Percentiles rank a stretch among this genome's conserved stretches.
Evolutionary conservation across 2,888 invertebrate genomes (phyloP).

Genomic region (Sesia apiformis): DNA sequence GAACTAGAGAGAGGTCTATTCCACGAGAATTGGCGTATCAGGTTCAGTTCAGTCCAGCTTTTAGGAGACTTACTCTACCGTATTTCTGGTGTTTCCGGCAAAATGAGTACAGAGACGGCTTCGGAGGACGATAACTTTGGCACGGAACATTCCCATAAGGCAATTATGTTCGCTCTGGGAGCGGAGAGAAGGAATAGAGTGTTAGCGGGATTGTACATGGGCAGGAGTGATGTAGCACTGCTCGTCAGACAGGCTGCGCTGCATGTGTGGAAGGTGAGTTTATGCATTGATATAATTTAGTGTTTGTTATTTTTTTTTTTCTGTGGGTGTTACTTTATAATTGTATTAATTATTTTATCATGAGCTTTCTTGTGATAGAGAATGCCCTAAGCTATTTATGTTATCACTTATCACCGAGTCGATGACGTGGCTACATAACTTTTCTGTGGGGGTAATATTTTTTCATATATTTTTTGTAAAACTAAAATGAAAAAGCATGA

Average conservation of each 20-base stretch:
- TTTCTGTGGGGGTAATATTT: too few species aligned
- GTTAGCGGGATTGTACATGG: conserved; percentile 96
- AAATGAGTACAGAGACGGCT: conserved; percentile 99
- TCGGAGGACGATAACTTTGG: conserved; percentile 99
- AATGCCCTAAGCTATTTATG: too few species aligned
- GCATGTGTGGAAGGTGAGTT: conserved; percentile 94
- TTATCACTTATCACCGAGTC: too few species aligned
- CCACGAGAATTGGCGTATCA: conserved; percentile 98
- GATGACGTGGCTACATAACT: too few species aligned
- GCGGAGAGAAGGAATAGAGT: conserved; percentile 93
- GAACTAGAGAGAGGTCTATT: conserved; percentile 95
- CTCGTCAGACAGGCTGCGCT: conserved; percentile 98
- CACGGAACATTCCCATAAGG: conserved; percentile 94
- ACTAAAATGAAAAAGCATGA: too few species aligned
- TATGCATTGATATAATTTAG: too few species aligned
- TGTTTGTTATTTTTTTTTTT: too few species aligned
- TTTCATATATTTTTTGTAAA: too few species aligned
- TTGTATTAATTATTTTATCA: too few species aligned
- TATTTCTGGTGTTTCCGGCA: conserved; percentile 97
- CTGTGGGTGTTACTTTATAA: too few species aligned
- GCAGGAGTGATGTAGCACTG: conserved; percentile 95
- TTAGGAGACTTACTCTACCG: conserved; percentile 96
- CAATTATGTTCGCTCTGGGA: conserved; percentile 92
- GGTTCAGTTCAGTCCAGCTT: conserved; percentile 94
- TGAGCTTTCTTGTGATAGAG: too few species aligned